Evolutionary conservation across 1,140 invertebrate species (phyloP).

Genomic region (Leptopilina clavipes): DNA sequence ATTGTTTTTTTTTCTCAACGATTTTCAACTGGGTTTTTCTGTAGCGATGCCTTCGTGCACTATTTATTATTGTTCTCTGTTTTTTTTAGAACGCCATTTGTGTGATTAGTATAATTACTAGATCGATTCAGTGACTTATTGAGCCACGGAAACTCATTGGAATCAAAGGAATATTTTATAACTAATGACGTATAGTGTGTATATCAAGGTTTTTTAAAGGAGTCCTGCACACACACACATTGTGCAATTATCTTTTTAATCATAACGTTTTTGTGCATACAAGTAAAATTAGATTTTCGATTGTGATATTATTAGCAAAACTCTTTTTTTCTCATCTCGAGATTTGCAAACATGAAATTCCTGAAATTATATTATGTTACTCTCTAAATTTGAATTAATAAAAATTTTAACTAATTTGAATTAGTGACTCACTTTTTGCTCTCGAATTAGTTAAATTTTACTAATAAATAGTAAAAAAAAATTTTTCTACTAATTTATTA

Average conservation of each 20-base stretch:
- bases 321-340: too few species aligned
- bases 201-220: neutral
- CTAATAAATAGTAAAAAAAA: too few species aligned
- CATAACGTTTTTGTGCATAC: neutral
- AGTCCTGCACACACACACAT: neutral
- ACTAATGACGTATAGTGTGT: neutral
- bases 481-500: too few species aligned
- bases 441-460: too few species aligned
- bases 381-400: too few species aligned
- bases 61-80: neutral
- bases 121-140: neutral
- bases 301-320: slow-evolving; percentile 1
- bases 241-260: slow-evolving; percentile 23
- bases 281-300: neutral
- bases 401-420: too few species aligned
- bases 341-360: too few species aligned
- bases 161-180: slow-evolving; percentile 9
- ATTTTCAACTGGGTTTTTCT: neutral
- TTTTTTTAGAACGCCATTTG: neutral
- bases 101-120: neutral
- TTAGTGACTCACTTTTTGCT: too few species aligned
- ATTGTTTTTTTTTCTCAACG: neutral
- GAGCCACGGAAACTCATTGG: neutral
- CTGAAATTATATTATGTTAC: too few species aligned
- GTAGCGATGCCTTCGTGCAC: neutral